Conservation (phyloP, 1,140 invertebrate genomes). For the Achatina immaculata region DNA sequence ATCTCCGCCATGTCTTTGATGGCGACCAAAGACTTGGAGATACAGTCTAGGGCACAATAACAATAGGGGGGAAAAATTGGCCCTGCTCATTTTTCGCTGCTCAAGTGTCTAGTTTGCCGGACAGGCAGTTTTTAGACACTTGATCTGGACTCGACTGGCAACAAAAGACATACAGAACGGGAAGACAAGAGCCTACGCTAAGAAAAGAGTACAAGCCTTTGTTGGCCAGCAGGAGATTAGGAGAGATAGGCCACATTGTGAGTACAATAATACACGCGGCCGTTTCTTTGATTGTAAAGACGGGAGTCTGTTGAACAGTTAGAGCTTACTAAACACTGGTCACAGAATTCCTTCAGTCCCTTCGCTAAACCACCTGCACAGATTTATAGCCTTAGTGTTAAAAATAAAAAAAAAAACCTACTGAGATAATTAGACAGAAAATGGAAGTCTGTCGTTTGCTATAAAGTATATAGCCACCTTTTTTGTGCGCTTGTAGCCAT, state of each 20-base stretch:
- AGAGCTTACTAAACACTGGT: too few species aligned
- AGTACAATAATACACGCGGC: background rate
- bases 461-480: too few species aligned
- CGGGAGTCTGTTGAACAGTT: too few species aligned
- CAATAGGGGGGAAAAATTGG: too few species aligned
- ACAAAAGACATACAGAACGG: background rate
- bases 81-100: slow-evolving; percentile 12
- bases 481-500: too few species aligned
- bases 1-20: background rate
- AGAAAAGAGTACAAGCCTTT: background rate
- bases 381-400: too few species aligned
- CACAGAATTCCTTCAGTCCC: too few species aligned
- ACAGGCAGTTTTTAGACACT: background rate
- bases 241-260: background rate
- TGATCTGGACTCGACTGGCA: background rate
- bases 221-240: slow-evolving; percentile 4
- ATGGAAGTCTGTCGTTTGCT: too few species aligned
- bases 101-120: background rate
- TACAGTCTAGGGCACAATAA: background rate
- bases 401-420: too few species aligned
- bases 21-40: background rate
- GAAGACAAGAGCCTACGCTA: background rate
- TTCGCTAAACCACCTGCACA: too few species aligned
- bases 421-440: too few species aligned
- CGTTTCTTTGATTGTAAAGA: background rate